phyloP scores from a whole-genome alignment of 2,113 vertebrate genomes.

The Crotalus viridis region DNA sequence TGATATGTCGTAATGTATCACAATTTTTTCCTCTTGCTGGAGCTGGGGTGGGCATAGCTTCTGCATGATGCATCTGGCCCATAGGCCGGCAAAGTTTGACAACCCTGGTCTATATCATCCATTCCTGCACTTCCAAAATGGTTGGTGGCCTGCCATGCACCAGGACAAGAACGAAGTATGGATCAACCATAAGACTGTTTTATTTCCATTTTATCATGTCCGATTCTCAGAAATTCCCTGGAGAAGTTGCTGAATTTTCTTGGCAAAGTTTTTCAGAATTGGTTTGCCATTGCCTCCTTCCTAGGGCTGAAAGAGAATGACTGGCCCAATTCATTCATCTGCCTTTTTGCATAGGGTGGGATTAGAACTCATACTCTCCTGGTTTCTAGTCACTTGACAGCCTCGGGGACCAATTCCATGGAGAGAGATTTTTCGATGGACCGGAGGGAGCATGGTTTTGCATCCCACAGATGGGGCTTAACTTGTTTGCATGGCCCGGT shows the following conservation, averaged over 20 bases:
- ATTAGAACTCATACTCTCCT: background rate
- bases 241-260: background rate
- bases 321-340: background rate
- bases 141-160: background rate
- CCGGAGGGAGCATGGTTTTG: too few species aligned
- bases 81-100: too few species aligned
- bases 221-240: background rate
- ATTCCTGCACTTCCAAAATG: background rate
- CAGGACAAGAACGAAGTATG: background rate
- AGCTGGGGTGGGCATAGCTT: too few species aligned
- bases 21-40: too few species aligned
- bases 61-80: too few species aligned
- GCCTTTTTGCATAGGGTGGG: background rate
- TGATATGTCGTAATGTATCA: too few species aligned
- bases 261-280: background rate
- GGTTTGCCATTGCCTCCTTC: background rate
- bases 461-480: too few species aligned
- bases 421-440: too few species aligned
- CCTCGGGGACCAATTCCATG: too few species aligned
- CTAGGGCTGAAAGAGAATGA: background rate
- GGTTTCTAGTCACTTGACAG: background rate
- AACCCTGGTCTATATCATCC: background rate
- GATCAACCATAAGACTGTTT: background rate
- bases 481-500: too few species aligned
- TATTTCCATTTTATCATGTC: background rate